Conservation (phyloP, 30 jellyfish, hydroid and myxozoan genomes). For the Chrysaora quinquecirrha region DNA sequence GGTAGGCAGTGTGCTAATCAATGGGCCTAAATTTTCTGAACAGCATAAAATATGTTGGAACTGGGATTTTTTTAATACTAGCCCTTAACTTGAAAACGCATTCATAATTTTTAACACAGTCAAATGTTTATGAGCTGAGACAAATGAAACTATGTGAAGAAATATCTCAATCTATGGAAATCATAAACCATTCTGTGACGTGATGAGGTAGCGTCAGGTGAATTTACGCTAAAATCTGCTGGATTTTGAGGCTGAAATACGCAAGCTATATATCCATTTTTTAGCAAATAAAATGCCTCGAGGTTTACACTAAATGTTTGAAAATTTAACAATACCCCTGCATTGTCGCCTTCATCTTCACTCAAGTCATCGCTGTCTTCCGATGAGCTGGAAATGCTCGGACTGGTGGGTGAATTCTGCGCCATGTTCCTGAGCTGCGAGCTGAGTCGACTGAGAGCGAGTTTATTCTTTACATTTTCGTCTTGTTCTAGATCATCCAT, state of each 20-base stretch:
- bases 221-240: not conserved
- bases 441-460: slow-evolving; percentile 83
- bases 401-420: slow-evolving; percentile 91
- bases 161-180: too few species aligned
- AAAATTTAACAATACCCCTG: too few species aligned
- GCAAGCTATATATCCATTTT: not conserved
- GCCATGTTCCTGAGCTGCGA: slow-evolving; percentile 97
- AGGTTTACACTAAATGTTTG: too few species aligned
- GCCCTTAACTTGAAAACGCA: too few species aligned
- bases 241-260: not conserved
- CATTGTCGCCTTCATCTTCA: slow-evolving; percentile 86
- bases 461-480: slow-evolving; percentile 53
- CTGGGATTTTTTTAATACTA: too few species aligned
- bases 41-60: too few species aligned
- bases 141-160: too few species aligned
- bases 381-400: slow-evolving; percentile 94
- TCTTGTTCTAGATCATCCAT: slow-evolving; percentile 65
- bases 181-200: not conserved
- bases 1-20: too few species aligned
- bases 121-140: too few species aligned
- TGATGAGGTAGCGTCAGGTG: not conserved
- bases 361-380: slow-evolving; percentile 87
- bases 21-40: too few species aligned
- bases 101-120: too few species aligned
- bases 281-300: too few species aligned